Percentiles rank a stretch among this genome's conserved stretches.
These are phyloP conservation scores for Nephotettix cincticeps DNA, from an alignment of 1,140 invertebrate species.

Conservation along the genomic window DNA sequence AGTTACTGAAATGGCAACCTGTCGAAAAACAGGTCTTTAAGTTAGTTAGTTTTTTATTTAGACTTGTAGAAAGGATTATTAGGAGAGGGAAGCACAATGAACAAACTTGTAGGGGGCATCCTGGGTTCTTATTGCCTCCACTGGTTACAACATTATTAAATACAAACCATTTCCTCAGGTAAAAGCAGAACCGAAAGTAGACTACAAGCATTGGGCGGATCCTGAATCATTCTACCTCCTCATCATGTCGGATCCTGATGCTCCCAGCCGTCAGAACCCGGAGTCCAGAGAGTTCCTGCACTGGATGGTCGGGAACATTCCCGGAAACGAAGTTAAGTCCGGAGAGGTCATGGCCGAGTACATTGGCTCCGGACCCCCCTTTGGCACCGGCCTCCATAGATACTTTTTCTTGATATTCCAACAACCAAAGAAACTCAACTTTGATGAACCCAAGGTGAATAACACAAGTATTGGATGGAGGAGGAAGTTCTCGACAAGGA, in stretches of 20 bases:
- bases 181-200: background rate
- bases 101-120: no score
- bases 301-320: constrained; percentile 91
- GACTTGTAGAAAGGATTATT: no score
- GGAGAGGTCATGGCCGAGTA: constrained; percentile 78
- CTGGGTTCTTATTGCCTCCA: no score
- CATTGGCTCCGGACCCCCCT: constrained; percentile 81
- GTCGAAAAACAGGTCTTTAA: no score
- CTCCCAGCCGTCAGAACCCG: constrained; percentile 74
- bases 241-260: constrained; percentile 78
- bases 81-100: no score
- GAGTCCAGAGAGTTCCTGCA: constrained; percentile 86
- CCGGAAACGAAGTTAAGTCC: constrained; percentile 64
- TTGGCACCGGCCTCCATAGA: constrained; percentile 80
- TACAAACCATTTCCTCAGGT: no score
- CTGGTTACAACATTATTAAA: no score
- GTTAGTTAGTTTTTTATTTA: no score
- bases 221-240: background rate
- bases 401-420: constrained; percentile 88
- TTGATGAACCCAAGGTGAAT: constrained; percentile 63
- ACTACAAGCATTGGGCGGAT: background rate
- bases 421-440: constrained; percentile 68
- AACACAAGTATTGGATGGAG: constrained; percentile 46
- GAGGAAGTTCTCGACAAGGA: constrained; percentile 70
- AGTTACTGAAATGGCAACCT: no score